Evolutionary conservation across 2,888 invertebrate species (phyloP).

Genomic region (Platynereis dumerilii): DNA sequence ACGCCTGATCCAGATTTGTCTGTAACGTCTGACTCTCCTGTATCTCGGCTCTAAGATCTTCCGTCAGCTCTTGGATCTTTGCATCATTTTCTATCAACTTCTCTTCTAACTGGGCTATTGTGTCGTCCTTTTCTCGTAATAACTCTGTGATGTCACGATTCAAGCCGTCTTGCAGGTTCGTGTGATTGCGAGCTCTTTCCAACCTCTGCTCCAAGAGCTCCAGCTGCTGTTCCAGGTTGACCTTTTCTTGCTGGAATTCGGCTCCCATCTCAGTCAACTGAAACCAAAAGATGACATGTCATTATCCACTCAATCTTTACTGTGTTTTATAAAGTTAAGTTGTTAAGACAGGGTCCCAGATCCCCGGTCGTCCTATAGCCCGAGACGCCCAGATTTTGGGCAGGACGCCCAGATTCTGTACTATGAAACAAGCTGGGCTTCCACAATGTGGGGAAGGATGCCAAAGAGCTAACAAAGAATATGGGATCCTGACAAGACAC

Average conservation of each 20-base stretch:
- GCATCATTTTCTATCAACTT: conserved; percentile 66
- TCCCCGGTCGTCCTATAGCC: too few species aligned
- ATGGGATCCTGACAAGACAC: too few species aligned
- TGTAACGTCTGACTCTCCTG: conserved; percentile 47
- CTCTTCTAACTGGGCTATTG: conserved; percentile 86
- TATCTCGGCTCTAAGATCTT: conserved; percentile 51
- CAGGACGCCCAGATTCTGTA: too few species aligned
- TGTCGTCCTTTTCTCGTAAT: conserved; percentile 86
- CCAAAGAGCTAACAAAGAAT: too few species aligned
- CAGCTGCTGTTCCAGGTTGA: conserved; percentile 65
- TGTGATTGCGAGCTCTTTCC: conserved; percentile 79
- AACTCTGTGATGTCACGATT: conserved; percentile 64
- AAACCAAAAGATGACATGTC: too few species aligned
- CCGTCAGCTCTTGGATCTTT: conserved; percentile 51
- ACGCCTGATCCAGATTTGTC: conserved; percentile 43
- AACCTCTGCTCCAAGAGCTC: conserved; percentile 79
- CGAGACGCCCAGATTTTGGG: too few species aligned
- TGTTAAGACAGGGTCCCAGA: too few species aligned
- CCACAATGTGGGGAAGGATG: too few species aligned
- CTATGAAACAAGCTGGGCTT: too few species aligned
- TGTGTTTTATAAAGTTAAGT: too few species aligned
- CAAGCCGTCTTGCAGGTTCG: conserved; percentile 49
- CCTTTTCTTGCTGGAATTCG: conserved; percentile 41
- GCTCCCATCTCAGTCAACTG: conserved; percentile 1
- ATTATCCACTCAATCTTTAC: too few species aligned